A percentile compares a stretch with the other conserved stretches of the same genome.
Evolutionary conservation across 2,888 invertebrate species (phyloP).

Genomic region (Taphrorychus bicolor): DNA sequence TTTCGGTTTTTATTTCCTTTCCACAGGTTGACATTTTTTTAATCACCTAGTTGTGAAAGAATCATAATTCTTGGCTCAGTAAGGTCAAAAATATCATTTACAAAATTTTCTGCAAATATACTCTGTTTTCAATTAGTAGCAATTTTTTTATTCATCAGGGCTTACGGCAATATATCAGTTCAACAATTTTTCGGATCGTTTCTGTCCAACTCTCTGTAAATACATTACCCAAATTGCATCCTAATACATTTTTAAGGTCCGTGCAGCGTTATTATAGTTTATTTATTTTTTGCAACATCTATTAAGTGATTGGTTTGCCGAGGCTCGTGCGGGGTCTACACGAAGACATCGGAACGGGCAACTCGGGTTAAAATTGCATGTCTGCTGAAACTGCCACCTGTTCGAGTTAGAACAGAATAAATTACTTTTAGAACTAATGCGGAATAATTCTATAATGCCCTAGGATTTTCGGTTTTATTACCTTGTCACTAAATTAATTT

Average conservation of each 20-base stretch:
- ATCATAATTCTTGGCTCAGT: no score
- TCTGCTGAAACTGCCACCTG: background rate
- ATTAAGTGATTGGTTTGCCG: background rate
- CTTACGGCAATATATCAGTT: no score
- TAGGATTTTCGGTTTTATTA: background rate
- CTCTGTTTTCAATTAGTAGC: no score
- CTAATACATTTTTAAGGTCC: background rate
- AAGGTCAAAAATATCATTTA: no score
- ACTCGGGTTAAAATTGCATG: background rate
- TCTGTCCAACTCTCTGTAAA: background rate
- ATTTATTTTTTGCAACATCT: background rate
- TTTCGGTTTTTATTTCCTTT: no score
- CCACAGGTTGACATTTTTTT: no score
- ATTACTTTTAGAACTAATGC: background rate
- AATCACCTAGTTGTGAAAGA: no score
- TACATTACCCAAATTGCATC: background rate
- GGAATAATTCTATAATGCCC: background rate
- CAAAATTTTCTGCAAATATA: no score
- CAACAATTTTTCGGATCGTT: no score
- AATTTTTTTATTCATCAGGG: no score
- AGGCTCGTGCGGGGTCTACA: background rate
- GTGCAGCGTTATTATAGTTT: background rate
- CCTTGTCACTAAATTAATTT: no score
- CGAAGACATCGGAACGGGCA: background rate
- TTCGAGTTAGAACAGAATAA: background rate